phyloP scores from a whole-genome alignment of 2,113 vertebrate species.

The Psittacula cyanocephala region DNA sequence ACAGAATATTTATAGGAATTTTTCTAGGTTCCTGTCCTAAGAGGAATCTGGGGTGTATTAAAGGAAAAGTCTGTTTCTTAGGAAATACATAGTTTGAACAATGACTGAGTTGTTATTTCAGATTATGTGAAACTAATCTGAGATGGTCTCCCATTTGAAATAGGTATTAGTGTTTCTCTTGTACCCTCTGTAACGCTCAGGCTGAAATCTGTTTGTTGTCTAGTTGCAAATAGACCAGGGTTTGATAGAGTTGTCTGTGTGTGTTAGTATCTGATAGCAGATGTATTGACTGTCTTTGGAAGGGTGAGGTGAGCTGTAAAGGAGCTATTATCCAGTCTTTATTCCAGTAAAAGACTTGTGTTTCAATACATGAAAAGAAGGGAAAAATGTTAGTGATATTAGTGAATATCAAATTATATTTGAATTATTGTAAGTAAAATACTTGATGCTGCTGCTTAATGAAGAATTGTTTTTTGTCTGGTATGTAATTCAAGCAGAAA shows the following conservation, averaged over 20 bases:
- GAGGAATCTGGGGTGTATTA: background rate
- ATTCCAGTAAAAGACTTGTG: background rate
- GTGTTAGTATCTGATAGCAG: background rate
- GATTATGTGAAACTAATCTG: background rate
- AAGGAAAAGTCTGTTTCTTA: background rate
- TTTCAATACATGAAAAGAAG: background rate
- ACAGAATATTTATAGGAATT: background rate
- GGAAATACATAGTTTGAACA: background rate
- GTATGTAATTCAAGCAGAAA: background rate
- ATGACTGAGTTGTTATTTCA: background rate
- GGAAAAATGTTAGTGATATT: background rate
- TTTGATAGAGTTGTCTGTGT: background rate
- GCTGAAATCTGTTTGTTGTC: background rate
- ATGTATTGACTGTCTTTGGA: background rate
- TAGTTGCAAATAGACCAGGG: background rate
- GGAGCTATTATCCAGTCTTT: background rate
- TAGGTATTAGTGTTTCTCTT: background rate
- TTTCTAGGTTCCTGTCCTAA: background rate
- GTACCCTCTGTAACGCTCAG: accelerated
- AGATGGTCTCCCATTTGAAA: background rate
- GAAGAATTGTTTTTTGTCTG: background rate
- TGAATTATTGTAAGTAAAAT: background rate
- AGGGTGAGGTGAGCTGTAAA: background rate
- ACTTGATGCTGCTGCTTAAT: background rate
- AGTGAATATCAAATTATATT: background rate